Evolutionary conservation across 2,888 invertebrate species (phyloP).

Genomic region (Rhagonycha fulva): DNA sequence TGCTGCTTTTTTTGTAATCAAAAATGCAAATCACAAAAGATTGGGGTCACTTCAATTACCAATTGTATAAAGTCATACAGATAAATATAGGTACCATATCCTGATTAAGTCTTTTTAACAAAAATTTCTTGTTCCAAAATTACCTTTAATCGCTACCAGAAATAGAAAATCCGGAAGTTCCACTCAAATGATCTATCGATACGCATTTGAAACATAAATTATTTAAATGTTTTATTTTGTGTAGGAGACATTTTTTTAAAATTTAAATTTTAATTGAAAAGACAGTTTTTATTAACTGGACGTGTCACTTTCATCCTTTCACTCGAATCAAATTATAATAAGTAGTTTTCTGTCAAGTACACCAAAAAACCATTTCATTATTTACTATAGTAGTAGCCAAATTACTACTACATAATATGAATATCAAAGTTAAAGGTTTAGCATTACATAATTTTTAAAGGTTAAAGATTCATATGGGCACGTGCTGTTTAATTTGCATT

Average conservation of each 20-base stretch:
- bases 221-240: not conserved
- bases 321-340: not conserved
- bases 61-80: not conserved
- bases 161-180: not conserved
- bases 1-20: not conserved
- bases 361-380: not conserved
- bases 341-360: not conserved
- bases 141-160: not conserved
- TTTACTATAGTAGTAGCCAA: not conserved
- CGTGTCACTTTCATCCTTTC: constrained; percentile 12
- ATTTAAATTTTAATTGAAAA: not conserved
- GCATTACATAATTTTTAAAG: constrained; percentile 5
- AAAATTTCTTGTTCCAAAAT: not conserved
- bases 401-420: not conserved
- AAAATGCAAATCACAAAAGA: not conserved
- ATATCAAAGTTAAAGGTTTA: not conserved
- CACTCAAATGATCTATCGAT: not conserved
- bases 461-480: constrained; percentile 1
- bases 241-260: not conserved
- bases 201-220: not conserved
- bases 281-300: not conserved
- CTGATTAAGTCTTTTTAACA: not conserved
- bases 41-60: not conserved
- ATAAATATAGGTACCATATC: not conserved
- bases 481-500: not conserved